A percentile compares a stretch with the other conserved stretches of the same genome.
phyloP scores from a whole-genome alignment of 2,888 invertebrate genomes.

The Athetis lepigone region DNA sequence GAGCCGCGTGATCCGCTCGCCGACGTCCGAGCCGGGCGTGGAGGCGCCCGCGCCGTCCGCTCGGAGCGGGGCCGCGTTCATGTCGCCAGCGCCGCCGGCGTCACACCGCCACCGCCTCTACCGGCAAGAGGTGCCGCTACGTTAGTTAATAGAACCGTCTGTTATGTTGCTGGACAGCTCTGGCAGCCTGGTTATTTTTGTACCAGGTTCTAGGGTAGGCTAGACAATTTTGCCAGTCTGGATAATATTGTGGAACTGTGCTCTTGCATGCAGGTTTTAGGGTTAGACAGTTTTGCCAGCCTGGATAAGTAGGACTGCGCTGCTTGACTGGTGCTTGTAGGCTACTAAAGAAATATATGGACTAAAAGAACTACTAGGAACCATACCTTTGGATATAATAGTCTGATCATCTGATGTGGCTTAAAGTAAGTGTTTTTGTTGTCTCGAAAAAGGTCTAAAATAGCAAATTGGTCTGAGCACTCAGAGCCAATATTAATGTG shows the following conservation, averaged over 20 bases:
- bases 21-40: slow-evolving; percentile 89
- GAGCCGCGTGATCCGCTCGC: slow-evolving; percentile 95
- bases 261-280: no score
- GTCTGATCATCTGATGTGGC: neutral
- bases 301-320: neutral
- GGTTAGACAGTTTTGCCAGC: slow-evolving; percentile 2
- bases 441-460: neutral
- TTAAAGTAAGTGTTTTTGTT: neutral
- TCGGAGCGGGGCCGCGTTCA: slow-evolving; percentile 87
- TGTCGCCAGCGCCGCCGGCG: slow-evolving; percentile 79
- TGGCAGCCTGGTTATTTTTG: slow-evolving; percentile 17
- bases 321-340: neutral
- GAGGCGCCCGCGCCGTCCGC: slow-evolving; percentile 88
- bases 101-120: slow-evolving; percentile 85
- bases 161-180: neutral
- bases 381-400: neutral
- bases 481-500: neutral
- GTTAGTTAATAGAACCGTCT: slow-evolving; percentile 67
- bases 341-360: neutral
- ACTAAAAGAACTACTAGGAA: neutral
- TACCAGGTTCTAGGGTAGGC: no score
- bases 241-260: no score
- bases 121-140: slow-evolving; percentile 79
- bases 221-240: slow-evolving; percentile 3
- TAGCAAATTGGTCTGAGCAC: no score